Evolutionary conservation across 2,113 vertebrate species (phyloP).

Genomic region (Chunga burmeisteri): DNA sequence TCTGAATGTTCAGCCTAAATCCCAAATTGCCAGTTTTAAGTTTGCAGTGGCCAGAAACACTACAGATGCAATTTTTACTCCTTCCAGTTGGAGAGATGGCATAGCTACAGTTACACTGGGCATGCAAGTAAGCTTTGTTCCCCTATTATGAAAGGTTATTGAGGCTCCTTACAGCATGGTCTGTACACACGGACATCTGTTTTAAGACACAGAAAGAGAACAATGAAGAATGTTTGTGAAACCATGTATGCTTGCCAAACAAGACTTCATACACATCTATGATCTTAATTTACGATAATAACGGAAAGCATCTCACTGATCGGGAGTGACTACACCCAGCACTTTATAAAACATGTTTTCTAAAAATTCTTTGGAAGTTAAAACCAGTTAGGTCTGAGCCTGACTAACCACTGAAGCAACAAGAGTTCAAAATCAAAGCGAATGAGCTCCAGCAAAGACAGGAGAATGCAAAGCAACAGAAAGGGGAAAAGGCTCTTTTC

Average conservation of each 20-base stretch:
- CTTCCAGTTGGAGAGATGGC: not conserved
- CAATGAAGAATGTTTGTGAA: constrained; percentile 21
- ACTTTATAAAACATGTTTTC: not conserved
- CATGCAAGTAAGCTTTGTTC: not conserved
- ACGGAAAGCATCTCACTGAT: not conserved
- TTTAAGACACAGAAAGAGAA: constrained; percentile 24
- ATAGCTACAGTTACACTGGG: not conserved
- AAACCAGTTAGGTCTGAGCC: not conserved
- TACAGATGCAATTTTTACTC: not conserved
- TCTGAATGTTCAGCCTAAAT: not conserved
- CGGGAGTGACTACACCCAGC: not conserved
- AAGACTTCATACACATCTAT: not conserved
- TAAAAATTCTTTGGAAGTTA: not conserved
- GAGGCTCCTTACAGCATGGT: not conserved
- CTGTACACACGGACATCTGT: not conserved
- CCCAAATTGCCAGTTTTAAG: not conserved
- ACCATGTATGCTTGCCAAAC: not conserved
- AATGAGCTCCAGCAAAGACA: not conserved
- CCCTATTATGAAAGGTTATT: not conserved
- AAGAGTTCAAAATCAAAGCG: not conserved
- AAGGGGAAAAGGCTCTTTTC: not conserved
- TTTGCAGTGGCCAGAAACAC: not conserved
- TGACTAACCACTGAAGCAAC: not conserved
- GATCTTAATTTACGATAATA: not conserved
- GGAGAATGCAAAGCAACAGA: not conserved